Base-by-base conservation (phyloP, 2,113 vertebrate species). In the Sylvia atricapilla region DNA sequence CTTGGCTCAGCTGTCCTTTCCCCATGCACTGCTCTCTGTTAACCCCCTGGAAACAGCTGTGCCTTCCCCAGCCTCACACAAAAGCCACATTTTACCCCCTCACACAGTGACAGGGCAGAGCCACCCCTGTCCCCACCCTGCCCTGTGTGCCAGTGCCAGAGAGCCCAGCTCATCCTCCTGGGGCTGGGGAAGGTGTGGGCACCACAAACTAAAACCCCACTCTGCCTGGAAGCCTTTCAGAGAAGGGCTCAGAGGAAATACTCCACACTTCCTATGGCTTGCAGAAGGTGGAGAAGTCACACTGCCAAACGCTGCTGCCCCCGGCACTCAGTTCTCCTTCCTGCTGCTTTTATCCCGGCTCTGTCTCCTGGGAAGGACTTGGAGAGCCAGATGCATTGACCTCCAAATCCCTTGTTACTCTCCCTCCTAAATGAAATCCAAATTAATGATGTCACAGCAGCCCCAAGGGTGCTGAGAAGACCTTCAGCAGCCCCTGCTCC, bases 61-160 rank as follows among this genome's bases (percentile, higher is more conserved):
- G 23, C 70, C 33, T 49, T 25, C 10, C 44, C 37, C 46, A 63
- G 6, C 67, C 13, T 5, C 7, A 16, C 43, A 23, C 52, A 37
- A 18, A 35, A 3, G 3, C 2, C 3, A 1, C 17, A 1, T 11
- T 8, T 20, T 10, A 60, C 10, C 33, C 3, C 25, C 4, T 9
- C 41, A 24, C 22, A n/a, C 43, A n/a, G 31, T 31, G 64, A 67
- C 43, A 24, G 15, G 43, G 19, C 35, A 28, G 13, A 27, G 35
- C 12, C 35, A 11, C 30, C 11, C 41, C 56, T 20, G 30, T 56
- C 33, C 13, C 58, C 56, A 35, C 33, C 33, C 58, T 62, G 35
- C 59, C 59, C 59, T 39, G 35, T 3, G 6, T 27, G 59, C 39
- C 19, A 37, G 59, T 13, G 35, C 59, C 59, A 19, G 25, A 60